Conservation (phyloP, 2,888 invertebrate species). For the Aethes cnicana region DNA sequence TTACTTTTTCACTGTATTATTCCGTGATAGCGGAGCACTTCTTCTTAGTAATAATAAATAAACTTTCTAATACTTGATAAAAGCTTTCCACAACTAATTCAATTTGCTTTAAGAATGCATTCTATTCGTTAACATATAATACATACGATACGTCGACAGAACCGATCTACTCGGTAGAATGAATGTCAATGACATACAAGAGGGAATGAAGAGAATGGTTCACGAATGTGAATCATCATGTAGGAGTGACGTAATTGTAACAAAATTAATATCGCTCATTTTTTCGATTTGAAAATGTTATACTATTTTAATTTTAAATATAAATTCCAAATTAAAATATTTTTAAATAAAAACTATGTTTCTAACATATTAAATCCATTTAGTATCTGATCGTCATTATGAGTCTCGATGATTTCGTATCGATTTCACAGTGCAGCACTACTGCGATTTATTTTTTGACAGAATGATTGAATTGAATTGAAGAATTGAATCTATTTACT, state of each 20-base stretch:
- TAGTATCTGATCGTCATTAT: neutral
- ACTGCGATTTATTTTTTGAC: too few relatives aligned
- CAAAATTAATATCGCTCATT: too few relatives aligned
- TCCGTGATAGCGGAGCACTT: neutral
- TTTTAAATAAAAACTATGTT: too few relatives aligned
- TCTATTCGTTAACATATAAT: neutral
- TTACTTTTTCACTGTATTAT: neutral
- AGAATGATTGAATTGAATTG: too few relatives aligned
- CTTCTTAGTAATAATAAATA: too few relatives aligned
- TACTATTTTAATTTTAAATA: neutral
- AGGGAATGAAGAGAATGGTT: conserved; percentile 25
- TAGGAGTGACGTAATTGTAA: too few relatives aligned
- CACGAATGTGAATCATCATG: conserved; percentile 24
- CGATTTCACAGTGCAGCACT: too few relatives aligned
- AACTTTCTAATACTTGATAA: neutral
- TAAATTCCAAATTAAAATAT: too few relatives aligned
- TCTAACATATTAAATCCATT: too few relatives aligned
- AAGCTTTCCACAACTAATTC: neutral
- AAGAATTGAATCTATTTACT: neutral
- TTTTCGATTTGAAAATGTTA: too few relatives aligned
- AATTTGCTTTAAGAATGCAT: neutral
- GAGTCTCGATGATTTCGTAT: too few relatives aligned
- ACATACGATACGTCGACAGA: neutral
- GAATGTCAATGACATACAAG: conserved; percentile 30
- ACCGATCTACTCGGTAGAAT: conserved; percentile 2